phyloP scores from a whole-genome alignment of 2,888 invertebrate species.

The Phytoseiulus persimilis region DNA sequence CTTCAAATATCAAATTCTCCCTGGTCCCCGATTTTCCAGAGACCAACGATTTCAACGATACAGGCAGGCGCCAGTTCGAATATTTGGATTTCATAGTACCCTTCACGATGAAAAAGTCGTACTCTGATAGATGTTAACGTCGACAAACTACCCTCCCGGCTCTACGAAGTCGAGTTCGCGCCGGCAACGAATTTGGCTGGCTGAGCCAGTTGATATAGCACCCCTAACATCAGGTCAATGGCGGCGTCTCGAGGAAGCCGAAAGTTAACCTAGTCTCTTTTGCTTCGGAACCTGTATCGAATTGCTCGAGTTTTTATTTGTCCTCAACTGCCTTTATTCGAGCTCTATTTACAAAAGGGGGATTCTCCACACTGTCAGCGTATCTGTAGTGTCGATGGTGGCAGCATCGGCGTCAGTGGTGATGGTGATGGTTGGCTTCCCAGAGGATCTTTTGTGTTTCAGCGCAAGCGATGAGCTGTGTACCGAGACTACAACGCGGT shows the following conservation, averaged over 20 bases:
- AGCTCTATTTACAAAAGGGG: background rate
- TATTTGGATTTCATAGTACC: no score
- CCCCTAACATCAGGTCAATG: background rate
- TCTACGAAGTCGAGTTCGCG: no score
- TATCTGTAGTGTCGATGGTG: background rate
- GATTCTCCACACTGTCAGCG: constrained; percentile 5
- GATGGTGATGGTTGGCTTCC: background rate
- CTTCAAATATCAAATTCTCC: no score
- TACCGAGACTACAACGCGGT: background rate
- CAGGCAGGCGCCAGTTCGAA: no score
- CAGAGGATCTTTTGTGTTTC: background rate
- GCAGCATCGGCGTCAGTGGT: background rate
- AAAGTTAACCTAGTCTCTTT: background rate
- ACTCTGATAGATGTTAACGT: no score
- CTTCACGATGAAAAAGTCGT: no score
- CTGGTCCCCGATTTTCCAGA: no score
- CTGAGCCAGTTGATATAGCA: background rate
- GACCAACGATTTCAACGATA: no score
- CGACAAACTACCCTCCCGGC: no score
- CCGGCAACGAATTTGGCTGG: no score
- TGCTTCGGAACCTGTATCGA: background rate
- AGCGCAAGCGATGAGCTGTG: background rate
- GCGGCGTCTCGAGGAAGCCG: background rate
- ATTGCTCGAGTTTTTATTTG: background rate
- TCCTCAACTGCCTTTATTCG: constrained; percentile 5